These are phyloP conservation scores for Drosophila lutescens DNA, from an alignment of 2,888 invertebrate genomes.

Conservation along the genomic window DNA sequence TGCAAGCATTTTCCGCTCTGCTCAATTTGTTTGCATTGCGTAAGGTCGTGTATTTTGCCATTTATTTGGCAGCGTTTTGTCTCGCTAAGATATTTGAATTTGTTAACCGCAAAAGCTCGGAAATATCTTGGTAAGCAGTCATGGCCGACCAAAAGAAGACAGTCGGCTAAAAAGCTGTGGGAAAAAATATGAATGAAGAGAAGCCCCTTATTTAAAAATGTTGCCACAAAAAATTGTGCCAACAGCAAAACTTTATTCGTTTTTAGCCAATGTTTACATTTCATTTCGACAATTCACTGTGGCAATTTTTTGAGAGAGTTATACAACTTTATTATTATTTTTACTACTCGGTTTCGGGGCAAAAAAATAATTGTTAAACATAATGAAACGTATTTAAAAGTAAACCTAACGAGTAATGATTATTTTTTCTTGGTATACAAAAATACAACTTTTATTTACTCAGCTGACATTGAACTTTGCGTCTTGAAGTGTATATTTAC, in stretches of 20 bases:
- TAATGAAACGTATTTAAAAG: too few species aligned
- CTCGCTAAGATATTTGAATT: conserved; percentile 49
- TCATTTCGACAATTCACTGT: conserved; percentile 23
- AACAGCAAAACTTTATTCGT: conserved; percentile 33
- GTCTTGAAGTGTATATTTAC: too few species aligned
- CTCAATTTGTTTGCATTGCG: conserved; percentile 45
- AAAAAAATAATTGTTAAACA: neutral
- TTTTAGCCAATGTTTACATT: conserved; percentile 33
- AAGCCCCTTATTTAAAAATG: conserved; percentile 12
- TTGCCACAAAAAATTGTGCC: conserved; percentile 41
- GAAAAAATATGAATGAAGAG: conserved; percentile 16
- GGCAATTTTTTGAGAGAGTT: conserved; percentile 11
- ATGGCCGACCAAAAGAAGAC: conserved; percentile 24
- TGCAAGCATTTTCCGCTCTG: conserved; percentile 24
- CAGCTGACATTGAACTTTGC: too few species aligned
- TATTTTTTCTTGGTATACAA: too few species aligned
- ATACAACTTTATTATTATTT: neutral
- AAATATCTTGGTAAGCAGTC: conserved; percentile 42
- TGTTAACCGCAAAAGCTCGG: conserved; percentile 47
- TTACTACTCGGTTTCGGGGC: neutral
- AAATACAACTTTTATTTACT: too few species aligned
- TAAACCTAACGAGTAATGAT: too few species aligned
- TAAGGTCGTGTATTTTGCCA: conserved; percentile 50
- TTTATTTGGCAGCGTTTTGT: conserved; percentile 10
- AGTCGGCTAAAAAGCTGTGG: conserved; percentile 8